Evolutionary conservation across 2,113 vertebrate species (phyloP).

Genomic region (Scolopax mira): DNA sequence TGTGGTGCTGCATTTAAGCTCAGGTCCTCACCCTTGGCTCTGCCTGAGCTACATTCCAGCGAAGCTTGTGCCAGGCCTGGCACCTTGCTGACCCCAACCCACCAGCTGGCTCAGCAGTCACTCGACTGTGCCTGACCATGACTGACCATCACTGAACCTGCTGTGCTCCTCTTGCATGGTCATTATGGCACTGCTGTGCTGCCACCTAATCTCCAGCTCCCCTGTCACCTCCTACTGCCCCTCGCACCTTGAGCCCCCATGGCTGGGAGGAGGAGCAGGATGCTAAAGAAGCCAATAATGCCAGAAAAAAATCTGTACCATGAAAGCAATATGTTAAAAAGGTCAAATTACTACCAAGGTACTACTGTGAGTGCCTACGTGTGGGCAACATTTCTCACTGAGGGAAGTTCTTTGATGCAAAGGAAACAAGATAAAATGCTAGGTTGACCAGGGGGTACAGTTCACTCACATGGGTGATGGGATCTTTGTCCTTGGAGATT

Average conservation of each 20-base stretch:
- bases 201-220: background rate
- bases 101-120: background rate
- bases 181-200: background rate
- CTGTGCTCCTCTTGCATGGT: background rate
- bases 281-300: background rate
- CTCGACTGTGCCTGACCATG: accelerated
- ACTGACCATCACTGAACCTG: background rate
- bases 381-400: background rate
- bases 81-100: background rate
- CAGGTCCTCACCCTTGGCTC: background rate
- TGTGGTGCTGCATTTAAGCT: background rate
- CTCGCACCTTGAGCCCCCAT: background rate
- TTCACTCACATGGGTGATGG: background rate
- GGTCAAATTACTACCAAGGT: background rate
- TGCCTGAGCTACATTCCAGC: background rate
- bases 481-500: background rate
- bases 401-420: background rate
- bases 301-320: background rate
- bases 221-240: background rate
- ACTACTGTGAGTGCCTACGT: background rate
- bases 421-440: background rate
- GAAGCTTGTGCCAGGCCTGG: background rate
- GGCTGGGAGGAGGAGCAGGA: background rate
- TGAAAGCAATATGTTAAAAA: background rate
- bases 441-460: background rate